Base-by-base conservation (phyloP, 1,140 invertebrate species). In the Leptoteleia sp. region DNA sequence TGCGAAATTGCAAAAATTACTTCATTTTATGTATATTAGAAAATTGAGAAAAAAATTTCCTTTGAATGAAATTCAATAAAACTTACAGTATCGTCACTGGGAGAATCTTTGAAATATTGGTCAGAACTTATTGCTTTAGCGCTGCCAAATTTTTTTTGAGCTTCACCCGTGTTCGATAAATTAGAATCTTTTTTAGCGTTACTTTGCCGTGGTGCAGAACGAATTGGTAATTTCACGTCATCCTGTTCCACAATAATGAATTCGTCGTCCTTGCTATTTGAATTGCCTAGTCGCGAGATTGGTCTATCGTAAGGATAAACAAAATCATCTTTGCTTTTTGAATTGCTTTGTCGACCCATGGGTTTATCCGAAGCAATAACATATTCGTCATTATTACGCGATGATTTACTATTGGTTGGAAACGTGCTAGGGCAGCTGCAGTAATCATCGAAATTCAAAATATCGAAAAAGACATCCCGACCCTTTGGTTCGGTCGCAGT, bases 71-170 rank as follows among this genome's bases (percentile, higher is more conserved):
- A n/a, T n/a, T n/a, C n/a, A n/a, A n/a, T n/a, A n/a, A n/a, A n/a
- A 17, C 90, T 89, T 81, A 95, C 94, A 77, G 90, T 90, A 84
- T 93, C 93, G 70, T 90, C 90, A 25, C 87, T 88, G 12, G 90
- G 87, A 76, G 92, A 92, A 72, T 95, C 94, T 2, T 93, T 94
- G 87, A 98, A 98, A 90, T 94, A 99, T 90, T 99, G 97, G 85
- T 98, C 96, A 0, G 98, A 99, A 61, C 97, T 99, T 81, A 99
- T 99, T 1, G 97, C 94, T 90, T 99, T 99, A 3, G 98, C 97
- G 83, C 94, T 94, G 15, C 96, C 97, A 88, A 99, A 99, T 90
- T 99, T 99, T 85, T 96, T 96, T 83, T 97, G 96, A 7, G 96
- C 97, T 67, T 94, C 93, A 68, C 93, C 92, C 15, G 62, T 29